Evolutionary conservation across 2,888 invertebrate genomes (phyloP), one percentile per base, ranked within the genome.

Genomic region (Drosophila gaucha): DNA sequence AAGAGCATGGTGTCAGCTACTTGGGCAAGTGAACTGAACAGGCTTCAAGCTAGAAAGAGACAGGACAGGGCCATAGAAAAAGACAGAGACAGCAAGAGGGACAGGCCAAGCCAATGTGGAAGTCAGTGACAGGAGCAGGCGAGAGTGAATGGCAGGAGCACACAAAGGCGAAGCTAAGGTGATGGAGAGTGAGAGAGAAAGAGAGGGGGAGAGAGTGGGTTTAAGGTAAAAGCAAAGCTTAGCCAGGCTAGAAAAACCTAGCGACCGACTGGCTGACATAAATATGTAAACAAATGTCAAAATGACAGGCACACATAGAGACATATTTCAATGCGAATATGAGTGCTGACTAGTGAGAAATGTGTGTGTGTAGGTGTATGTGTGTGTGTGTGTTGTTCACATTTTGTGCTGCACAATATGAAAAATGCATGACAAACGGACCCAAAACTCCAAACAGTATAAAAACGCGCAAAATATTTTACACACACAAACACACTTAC

Each of bases 281-380:
- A 84, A 80, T 78, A 74, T 82, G 82, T 77, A 85, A 88, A 84
- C 87, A 89, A 89, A 87, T 89, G 89, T 89, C 89, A 87, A 86
- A 87, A 78, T 86, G 89, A 79, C 82, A 86, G 68, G 62, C 74
- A 54, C 31, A 64, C 38, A 67, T 52, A 57, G 47, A 57, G 50
- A 56, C 39, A 62, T 55, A 58, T 44, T 58, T 69, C 62, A 68
- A 63, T 69, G 57, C 54, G 26, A 38, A 55, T 46, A 46, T 33
- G 50, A 44, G 44, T 46, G 57, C 18, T 67, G 44, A 59, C 30
- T 35, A 18, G 57, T 73, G 50, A 57, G 28, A 54, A 49, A 26
- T 24, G 24, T 14, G 35, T 24, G 18, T 14, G 33, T 18, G 36
- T 30, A 18, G 41, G 6, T 36, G 31, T 18, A 39, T 35, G 28